Evolutionary conservation across 1,140 invertebrate genomes (phyloP), one percentile per base, ranked within the genome.

Genomic region (Tetranychus cinnabarinus): DNA sequence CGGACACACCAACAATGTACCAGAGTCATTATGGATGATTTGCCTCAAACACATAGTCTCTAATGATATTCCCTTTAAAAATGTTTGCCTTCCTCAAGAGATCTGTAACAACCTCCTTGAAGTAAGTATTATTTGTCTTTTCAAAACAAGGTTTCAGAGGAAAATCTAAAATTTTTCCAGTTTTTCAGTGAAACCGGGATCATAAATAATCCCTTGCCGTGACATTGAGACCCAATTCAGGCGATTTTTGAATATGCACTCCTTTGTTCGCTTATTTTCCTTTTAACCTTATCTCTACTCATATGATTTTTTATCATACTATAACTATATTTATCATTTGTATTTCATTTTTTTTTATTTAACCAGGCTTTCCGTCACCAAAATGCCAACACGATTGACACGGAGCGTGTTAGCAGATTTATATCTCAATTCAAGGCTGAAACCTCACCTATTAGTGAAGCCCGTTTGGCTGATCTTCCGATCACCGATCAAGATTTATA

Each of bases 31-130:
- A 45, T 36, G 31, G 13, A n/a, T 15, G 33, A 33, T 58, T 7
- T 61, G 59, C 42, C 52, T 60, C 36, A 52, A 61, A 15, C 50
- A 58, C 42, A 58, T 63, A 3, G 39, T 63, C 3, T 58, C 13
- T 15, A 34, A 63, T 34, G 45, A 39, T 15, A 36, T 61, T 15
- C 42, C 15, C 13, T n/a, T 56, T 7, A 15, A 37, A 12, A 35
- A 46, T n/a, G 12, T 47, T 42, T 34, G 34, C 10, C 36, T 64
- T 42, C 60, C 63, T 2, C 8, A 8, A 8, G 63, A 64, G 55
- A 57, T 64, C 3, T 61, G 63, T 39, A 47, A 64, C 37, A 37
- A 36, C 39, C 52, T 63, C 10, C 42, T 63, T 10, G 58, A 63
- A 48, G 62, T 63, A 52, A 52, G 58, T 59, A 8, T 6, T 42